Evolutionary conservation across 2,797 vertebrate genomes (phyloP).

Genomic region (Thripadectes ignobilis): DNA sequence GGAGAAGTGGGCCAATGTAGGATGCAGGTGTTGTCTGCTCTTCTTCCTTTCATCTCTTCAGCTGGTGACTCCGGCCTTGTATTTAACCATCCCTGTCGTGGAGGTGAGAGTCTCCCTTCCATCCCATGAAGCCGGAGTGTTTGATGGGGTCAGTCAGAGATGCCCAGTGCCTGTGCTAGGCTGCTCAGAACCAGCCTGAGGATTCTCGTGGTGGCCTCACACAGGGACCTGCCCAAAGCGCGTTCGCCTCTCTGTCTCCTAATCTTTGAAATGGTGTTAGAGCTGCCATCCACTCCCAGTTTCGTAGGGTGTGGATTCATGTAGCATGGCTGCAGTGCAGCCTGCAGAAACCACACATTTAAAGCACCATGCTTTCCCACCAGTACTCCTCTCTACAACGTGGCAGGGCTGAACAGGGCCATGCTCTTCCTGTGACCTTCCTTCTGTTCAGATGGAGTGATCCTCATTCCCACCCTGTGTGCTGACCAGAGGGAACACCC

Average conservation of each 20-base stretch:
- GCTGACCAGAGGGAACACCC: rapidly evolving
- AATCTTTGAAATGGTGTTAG: neutral
- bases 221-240: neutral
- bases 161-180: rapidly evolving
- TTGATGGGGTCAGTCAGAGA: neutral
- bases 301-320: rapidly evolving
- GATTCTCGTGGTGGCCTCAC: neutral
- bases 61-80: neutral
- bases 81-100: neutral
- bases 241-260: neutral
- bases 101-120: neutral
- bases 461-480: neutral
- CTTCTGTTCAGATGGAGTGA: neutral
- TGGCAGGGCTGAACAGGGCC: neutral
- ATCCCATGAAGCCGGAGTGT: rapidly evolving
- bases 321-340: neutral
- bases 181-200: neutral
- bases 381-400: neutral
- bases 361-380: rapidly evolving
- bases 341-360: neutral
- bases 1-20: neutral
- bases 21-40: conserved; percentile 48
- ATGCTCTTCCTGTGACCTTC: neutral
- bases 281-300: neutral
- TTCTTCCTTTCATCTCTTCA: conserved; percentile 27